A percentile compares a stretch with the other conserved stretches of the same genome.
phyloP scores from a whole-genome alignment of 1,140 invertebrate species.

The Drosophila equinoxialis region DNA sequence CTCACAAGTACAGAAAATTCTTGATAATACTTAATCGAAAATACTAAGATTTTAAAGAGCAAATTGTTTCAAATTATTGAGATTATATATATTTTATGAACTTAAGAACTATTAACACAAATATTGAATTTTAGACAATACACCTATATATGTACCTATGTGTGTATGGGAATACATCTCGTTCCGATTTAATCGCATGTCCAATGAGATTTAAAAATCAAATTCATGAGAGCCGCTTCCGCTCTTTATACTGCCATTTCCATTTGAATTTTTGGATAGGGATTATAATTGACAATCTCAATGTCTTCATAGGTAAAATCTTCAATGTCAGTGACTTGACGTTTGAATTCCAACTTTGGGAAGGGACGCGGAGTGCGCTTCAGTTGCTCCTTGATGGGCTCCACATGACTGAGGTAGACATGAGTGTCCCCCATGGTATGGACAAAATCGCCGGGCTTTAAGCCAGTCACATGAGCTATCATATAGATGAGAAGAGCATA shows the following conservation, averaged over 20 bases:
- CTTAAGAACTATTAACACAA: neutral
- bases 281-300: slow-evolving; percentile 93
- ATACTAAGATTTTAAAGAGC: too few species aligned
- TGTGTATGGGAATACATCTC: too few species aligned
- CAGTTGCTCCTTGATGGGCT: slow-evolving; percentile 93
- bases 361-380: slow-evolving; percentile 91
- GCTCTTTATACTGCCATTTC: slow-evolving; percentile 95
- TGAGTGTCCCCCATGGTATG: slow-evolving; percentile 99
- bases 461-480: slow-evolving; percentile 96
- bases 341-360: slow-evolving; percentile 90
- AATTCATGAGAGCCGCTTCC: neutral
- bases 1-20: too few species aligned
- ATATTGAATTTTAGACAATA: neutral
- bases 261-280: slow-evolving; percentile 96
- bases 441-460: slow-evolving; percentile 97
- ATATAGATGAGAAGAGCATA: slow-evolving; percentile 97
- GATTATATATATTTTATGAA: neutral
- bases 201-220: slow-evolving; percentile 5
- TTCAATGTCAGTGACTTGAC: slow-evolving; percentile 90
- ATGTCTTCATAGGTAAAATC: slow-evolving; percentile 96
- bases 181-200: neutral
- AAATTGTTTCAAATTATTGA: too few species aligned
- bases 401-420: slow-evolving; percentile 96
- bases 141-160: neutral
- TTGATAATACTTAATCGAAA: too few species aligned